Evolutionary conservation across 2,797 vertebrate species (phyloP).

Genomic region (Leptoclinus maculatus): DNA sequence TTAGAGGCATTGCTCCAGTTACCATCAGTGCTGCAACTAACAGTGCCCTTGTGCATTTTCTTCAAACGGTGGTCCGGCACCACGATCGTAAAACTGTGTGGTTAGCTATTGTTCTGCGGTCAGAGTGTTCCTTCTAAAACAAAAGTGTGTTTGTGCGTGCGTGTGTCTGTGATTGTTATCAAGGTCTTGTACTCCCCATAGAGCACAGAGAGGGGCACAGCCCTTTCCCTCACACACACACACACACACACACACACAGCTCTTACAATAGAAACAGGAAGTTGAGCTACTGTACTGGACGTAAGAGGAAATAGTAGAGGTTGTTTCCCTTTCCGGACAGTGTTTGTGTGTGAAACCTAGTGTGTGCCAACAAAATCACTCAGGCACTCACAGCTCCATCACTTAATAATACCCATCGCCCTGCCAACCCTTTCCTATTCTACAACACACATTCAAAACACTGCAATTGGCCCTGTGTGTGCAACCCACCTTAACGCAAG

Average conservation of each 20-base stretch:
- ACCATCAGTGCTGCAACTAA: not conserved
- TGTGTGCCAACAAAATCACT: slow-evolving; percentile 6
- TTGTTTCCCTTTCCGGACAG: slow-evolving; percentile 58
- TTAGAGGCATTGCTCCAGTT: not conserved
- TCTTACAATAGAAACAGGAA: slow-evolving; percentile 80
- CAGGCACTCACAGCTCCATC: slow-evolving; percentile 13
- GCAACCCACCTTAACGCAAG: not conserved
- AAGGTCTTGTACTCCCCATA: slow-evolving; percentile 55
- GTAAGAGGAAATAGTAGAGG: slow-evolving; percentile 75
- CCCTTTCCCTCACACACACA: slow-evolving; percentile 50
- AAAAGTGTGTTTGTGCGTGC: slow-evolving; percentile 34
- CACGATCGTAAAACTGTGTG: not conserved
- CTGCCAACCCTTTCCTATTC: slow-evolving; percentile 7
- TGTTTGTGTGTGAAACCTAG: slow-evolving; percentile 21
- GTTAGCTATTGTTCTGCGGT: slow-evolving; percentile 26
- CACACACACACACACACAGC: slow-evolving; percentile 39
- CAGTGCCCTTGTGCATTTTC: not conserved
- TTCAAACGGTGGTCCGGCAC: not conserved
- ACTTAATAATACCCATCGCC: slow-evolving; percentile 13
- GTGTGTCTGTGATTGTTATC: slow-evolving; percentile 53
- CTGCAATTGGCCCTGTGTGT: not conserved
- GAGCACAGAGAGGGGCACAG: slow-evolving; percentile 65
- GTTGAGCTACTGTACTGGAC: slow-evolving; percentile 67
- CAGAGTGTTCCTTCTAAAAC: slow-evolving; percentile 16
- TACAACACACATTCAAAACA: slow-evolving; percentile 17